A percentile compares a stretch with the other conserved stretches of the same genome.
Evolutionary conservation across 2,797 vertebrate genomes (phyloP).

Genomic region (Podarcis siculus): DNA sequence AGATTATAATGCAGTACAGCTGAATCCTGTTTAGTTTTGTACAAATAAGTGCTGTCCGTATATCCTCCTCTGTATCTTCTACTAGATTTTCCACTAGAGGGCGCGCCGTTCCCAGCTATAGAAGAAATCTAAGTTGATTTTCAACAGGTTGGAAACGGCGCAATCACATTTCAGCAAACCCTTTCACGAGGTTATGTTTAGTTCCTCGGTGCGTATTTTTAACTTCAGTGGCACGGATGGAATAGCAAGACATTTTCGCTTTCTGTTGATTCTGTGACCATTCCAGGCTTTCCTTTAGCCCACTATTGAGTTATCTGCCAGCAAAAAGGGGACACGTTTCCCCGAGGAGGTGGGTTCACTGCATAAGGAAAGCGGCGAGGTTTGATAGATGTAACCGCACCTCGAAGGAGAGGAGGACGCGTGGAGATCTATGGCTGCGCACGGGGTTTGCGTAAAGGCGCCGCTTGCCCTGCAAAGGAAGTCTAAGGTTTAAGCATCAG

Average conservation of each 20-base stretch:
- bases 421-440: neutral
- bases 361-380: neutral
- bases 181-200: conserved; percentile 63
- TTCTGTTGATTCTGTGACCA: conserved; percentile 11
- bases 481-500: no score
- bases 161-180: conserved; percentile 62
- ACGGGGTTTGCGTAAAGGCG: neutral
- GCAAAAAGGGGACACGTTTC: conserved; percentile 30
- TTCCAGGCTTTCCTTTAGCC: neutral
- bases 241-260: conserved; percentile 29
- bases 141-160: conserved; percentile 60
- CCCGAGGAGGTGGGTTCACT: neutral
- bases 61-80: conserved; percentile 31
- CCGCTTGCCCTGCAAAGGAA: neutral
- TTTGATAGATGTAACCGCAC: neutral
- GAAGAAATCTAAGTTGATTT: neutral
- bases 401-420: neutral
- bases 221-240: conserved; percentile 53
- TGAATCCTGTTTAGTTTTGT: neutral
- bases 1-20: neutral
- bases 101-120: conserved; percentile 57
- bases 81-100: conserved; percentile 50
- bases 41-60: no score
- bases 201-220: conserved; percentile 59
- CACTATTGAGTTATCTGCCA: neutral